A percentile compares a stretch with the other conserved stretches of the same genome.
Evolutionary conservation across 1,140 invertebrate species (phyloP).

Genomic region (Nephila pilipes): DNA sequence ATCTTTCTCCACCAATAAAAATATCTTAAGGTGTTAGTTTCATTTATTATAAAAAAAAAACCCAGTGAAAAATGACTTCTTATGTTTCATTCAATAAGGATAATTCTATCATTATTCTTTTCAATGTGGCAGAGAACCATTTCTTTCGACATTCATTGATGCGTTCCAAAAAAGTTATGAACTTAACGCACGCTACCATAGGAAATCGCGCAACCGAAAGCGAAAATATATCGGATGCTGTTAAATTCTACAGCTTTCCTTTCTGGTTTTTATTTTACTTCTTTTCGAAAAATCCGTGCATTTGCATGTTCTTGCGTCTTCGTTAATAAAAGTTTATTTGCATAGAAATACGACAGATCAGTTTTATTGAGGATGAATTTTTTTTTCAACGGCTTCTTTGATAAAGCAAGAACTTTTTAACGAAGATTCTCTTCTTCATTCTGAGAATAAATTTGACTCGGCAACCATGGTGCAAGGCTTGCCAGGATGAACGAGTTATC

Average conservation of each 20-base stretch:
- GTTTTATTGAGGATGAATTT: conserved; percentile 37
- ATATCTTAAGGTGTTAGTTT: background rate
- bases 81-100: background rate
- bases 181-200: background rate
- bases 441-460: conserved; percentile 34
- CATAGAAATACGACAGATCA: conserved; percentile 41
- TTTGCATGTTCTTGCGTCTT: background rate
- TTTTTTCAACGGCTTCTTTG: background rate
- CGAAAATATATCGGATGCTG: background rate
- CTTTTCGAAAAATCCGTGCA: background rate
- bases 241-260: background rate
- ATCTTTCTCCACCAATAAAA: background rate
- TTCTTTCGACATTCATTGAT: background rate
- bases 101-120: background rate
- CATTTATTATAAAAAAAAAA: background rate
- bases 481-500: conserved; percentile 71
- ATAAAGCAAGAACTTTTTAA: conserved; percentile 60
- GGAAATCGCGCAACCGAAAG: background rate
- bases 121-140: background rate
- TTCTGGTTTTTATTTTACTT: background rate
- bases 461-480: conserved; percentile 19
- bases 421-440: conserved; percentile 48
- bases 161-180: background rate
- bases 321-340: conserved; percentile 34
- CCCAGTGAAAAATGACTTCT: background rate